A percentile compares a stretch with the other conserved stretches of the same genome.
Conservation (phyloP, 2,113 vertebrate genomes). For the Orientallactaga bullata region DNA sequence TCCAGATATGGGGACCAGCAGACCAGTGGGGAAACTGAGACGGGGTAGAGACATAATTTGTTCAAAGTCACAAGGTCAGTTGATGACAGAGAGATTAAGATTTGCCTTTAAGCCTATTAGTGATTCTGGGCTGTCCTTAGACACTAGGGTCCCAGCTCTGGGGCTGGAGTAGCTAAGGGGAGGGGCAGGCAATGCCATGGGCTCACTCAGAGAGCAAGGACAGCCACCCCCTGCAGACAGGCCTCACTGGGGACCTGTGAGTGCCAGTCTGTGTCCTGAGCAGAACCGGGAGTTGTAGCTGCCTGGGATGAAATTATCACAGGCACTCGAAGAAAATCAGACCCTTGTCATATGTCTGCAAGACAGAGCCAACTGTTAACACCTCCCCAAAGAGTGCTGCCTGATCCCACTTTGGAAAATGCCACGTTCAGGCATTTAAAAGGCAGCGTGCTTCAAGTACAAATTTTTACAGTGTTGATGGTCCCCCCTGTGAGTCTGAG, state of each 20-base stretch:
- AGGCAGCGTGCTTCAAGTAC: constrained; percentile 57
- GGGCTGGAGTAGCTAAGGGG: not conserved
- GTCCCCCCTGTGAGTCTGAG: not conserved
- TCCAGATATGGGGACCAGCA: not conserved
- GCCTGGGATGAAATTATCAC: not conserved
- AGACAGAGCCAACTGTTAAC: constrained; percentile 55
- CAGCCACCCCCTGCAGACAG: too few relatives aligned
- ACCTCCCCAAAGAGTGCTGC: constrained; percentile 33
- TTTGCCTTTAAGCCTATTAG: not conserved
- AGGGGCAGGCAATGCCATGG: not conserved
- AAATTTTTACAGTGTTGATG: constrained; percentile 26
- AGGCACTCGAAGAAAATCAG: not conserved
- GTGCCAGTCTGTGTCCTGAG: not conserved
- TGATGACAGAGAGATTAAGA: not conserved
- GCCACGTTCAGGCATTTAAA: constrained; percentile 70
- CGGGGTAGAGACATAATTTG: not conserved
- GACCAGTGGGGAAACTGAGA: not conserved
- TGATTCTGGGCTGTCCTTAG: not conserved
- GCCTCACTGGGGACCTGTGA: rapidly evolving
- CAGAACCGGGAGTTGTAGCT: not conserved
- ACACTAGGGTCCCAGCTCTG: rapidly evolving
- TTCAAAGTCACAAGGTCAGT: not conserved
- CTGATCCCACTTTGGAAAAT: constrained; percentile 71
- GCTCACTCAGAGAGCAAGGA: not conserved
- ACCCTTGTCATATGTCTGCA: not conserved